Evolutionary conservation across 2,888 invertebrate species (phyloP).

Genomic region (Lacanobia oleracea): DNA sequence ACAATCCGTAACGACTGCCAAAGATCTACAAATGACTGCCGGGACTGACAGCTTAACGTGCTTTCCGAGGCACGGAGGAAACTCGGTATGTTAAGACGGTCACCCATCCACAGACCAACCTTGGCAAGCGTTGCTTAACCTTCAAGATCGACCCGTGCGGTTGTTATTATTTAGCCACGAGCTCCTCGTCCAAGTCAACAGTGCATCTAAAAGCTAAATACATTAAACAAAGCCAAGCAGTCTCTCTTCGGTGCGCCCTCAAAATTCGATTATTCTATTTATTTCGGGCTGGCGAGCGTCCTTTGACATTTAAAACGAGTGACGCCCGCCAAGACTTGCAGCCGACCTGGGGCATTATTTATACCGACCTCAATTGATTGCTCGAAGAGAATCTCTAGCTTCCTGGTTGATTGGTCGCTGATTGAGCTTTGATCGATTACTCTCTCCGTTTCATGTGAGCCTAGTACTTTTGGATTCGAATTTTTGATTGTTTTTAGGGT

Average conservation of each 20-base stretch:
- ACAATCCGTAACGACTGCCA: no score
- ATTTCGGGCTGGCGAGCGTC: constrained; percentile 48
- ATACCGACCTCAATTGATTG: constrained; percentile 59
- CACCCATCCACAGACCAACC: no score
- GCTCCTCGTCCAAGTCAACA: no score
- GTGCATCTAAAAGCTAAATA: neutral
- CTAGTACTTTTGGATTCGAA: constrained; percentile 26
- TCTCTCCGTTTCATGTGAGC: constrained; percentile 5
- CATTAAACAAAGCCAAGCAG: constrained; percentile 37
- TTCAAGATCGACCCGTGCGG: no score
- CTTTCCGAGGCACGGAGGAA: no score
- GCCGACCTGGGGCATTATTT: constrained; percentile 62
- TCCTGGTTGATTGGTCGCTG: constrained; percentile 61
- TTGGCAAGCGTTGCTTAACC: no score
- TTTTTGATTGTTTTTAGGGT: no score
- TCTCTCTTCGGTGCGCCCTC: constrained; percentile 64
- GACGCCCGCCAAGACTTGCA: constrained; percentile 53
- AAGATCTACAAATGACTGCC: no score
- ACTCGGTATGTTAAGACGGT: no score
- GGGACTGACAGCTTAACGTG: no score
- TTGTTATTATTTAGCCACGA: no score
- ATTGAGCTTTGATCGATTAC: constrained; percentile 41
- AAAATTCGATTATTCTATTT: constrained; percentile 60
- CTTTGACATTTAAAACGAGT: constrained; percentile 59
- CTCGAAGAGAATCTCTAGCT: constrained; percentile 22